Conservation (phyloP, 2,888 invertebrate species). For the Scaptomyza cyrtandrae region DNA sequence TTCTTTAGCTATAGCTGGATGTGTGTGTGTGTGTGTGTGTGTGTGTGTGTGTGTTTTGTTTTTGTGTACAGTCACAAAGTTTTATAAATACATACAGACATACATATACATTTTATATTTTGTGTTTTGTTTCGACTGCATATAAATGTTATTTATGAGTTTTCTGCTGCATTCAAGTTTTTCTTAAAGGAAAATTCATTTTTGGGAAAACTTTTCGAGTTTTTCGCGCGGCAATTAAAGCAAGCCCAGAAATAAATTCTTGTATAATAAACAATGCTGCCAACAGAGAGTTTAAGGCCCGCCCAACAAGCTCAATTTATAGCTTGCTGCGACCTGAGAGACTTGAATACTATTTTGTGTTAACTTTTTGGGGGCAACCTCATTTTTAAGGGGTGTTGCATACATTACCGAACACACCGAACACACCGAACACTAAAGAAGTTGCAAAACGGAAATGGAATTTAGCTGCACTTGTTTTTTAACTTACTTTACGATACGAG, state of each 20-base stretch:
- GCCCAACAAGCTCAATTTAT: neutral
- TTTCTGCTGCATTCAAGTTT: slow-evolving; percentile 61
- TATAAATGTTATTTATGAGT: slow-evolving; percentile 79
- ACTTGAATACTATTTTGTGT: neutral
- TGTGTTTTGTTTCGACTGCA: slow-evolving; percentile 35
- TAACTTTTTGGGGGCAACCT: neutral
- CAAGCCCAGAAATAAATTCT: slow-evolving; percentile 8
- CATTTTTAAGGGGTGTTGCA: slow-evolving; percentile 24
- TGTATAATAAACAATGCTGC: slow-evolving; percentile 2
- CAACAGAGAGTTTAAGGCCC: neutral
- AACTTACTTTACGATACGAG: neutral
- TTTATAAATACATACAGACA: slow-evolving; percentile 43
- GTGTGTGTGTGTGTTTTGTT: slow-evolving; percentile 4
- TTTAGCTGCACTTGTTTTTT: slow-evolving; percentile 15
- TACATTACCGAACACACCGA: slow-evolving; percentile 27
- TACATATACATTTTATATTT: slow-evolving; percentile 17
- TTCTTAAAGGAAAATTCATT: slow-evolving; percentile 17
- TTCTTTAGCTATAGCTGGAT: slow-evolving; percentile 44
- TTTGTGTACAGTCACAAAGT: slow-evolving; percentile 63
- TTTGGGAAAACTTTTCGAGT: neutral
- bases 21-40: slow-evolving; percentile 5
- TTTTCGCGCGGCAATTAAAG: slow-evolving; percentile 8
- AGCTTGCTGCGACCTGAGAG: neutral
- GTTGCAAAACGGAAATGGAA: slow-evolving; percentile 41
- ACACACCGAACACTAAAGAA: neutral